These are phyloP conservation scores for Corythaixoides concolor DNA, from an alignment of 2,113 vertebrate species.

Conservation along the genomic window DNA sequence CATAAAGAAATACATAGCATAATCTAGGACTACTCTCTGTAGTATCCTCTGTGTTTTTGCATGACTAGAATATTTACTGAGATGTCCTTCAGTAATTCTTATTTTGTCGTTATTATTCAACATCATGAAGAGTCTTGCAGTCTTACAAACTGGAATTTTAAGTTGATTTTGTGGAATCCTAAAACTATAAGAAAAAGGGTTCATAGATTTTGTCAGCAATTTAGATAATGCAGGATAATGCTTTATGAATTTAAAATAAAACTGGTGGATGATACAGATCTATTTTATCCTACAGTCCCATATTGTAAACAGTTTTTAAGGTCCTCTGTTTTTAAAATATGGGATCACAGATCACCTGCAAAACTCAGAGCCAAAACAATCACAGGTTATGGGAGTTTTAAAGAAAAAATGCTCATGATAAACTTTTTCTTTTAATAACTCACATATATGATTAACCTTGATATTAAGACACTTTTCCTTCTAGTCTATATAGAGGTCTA, in stretches of 20 bases:
- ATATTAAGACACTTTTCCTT: background rate
- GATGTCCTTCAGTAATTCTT: constrained; percentile 40
- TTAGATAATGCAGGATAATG: background rate
- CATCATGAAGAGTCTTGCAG: background rate
- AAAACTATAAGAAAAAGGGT: background rate
- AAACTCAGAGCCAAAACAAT: background rate
- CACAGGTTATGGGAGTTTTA: background rate
- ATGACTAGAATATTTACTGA: constrained; percentile 10
- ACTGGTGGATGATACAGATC: background rate
- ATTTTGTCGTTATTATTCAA: constrained; percentile 22
- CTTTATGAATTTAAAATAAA: background rate
- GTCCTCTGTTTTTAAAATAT: background rate
- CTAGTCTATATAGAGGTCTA: background rate
- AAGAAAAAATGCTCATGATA: background rate
- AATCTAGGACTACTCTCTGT: background rate
- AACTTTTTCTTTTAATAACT: background rate
- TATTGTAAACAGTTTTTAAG: background rate
- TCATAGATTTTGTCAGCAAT: background rate
- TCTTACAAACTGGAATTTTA: background rate
- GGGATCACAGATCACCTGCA: background rate
- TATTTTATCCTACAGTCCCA: background rate
- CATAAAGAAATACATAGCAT: background rate
- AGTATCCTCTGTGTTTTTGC: background rate
- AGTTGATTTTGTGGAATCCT: background rate
- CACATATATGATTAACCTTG: background rate